Evolutionary conservation across 2,888 invertebrate species (phyloP), one percentile per base, ranked within the genome.

Genomic region (Dicycla oo): DNA sequence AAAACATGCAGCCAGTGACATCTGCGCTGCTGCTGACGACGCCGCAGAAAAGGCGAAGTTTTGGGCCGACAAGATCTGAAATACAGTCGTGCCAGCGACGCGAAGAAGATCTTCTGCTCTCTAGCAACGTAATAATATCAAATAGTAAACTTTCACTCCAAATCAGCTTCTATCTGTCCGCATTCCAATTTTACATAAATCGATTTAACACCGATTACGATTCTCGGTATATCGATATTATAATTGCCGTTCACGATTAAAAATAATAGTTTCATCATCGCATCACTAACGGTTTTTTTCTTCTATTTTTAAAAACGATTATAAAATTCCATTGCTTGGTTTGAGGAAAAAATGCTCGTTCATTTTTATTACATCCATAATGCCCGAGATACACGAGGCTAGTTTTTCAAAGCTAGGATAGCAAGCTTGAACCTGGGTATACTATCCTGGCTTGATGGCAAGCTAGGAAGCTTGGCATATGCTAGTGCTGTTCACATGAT

Each of bases 151-250:
- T 82, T 83, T 83, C 84, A 82, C 80, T 63, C 53, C 43, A 40
- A 51, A 66, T 77, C 20, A 40, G 62, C 58, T 74, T 54, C 75
- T 47, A 72, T 49, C 40, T 61, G 81, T 69, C 78, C 84, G 82
- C 85, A 84, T 85, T 85, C 82, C 84, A 75, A 65, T 63, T 83
- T 78, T 56, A 75, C 70, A 68, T 74, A 82, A 85, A 85, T 85
- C 78, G 78, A 85, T 85, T 85, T 74, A 70, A 68, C 78, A 80
- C 78, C 68, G 66, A 82, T 82, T 78, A 82, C 75, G 67, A 76
- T 82, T 83, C 82, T 75, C 56, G 72, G 83, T 83, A 81, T 81
- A 81, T 74, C 77, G 69, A 68, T 80, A 77, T 85, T 80, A 77
- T 85, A 84, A 85, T 85, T 84, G 82, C 69, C 66, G 68, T 76